phyloP scores from a whole-genome alignment of 1,140 invertebrate species.

The Pygmarrhopalites habei region DNA sequence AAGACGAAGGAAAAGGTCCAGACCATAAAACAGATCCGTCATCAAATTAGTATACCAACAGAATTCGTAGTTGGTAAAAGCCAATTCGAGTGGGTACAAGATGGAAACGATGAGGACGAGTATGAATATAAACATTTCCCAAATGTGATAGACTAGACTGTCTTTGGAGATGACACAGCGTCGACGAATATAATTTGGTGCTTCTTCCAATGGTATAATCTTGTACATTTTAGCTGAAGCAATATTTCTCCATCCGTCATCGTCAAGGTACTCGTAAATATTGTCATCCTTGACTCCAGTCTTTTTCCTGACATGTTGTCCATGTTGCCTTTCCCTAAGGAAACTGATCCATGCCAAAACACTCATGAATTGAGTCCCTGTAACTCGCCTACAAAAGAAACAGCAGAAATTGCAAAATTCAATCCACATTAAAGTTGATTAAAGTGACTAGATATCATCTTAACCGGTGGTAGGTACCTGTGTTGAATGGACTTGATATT shows the following conservation, averaged over 20 bases:
- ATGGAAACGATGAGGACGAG: not conserved
- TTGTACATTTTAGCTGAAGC: slow-evolving; percentile 2
- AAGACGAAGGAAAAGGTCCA: slow-evolving; percentile 16
- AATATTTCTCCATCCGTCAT: too few relatives aligned
- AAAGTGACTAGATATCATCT: too few relatives aligned
- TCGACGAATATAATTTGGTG: not conserved
- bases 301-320: not conserved
- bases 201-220: not conserved
- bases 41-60: not conserved
- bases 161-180: not conserved
- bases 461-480: too few relatives aligned
- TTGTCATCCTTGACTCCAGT: not conserved
- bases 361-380: slow-evolving; percentile 23
- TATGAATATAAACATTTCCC: not conserved
- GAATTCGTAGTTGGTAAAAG: not conserved
- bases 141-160: not conserved
- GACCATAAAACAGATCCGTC: slow-evolving; percentile 2
- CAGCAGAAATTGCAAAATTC: too few relatives aligned
- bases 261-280: not conserved
- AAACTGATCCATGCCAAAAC: slow-evolving; percentile 17
- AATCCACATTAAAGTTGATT: too few relatives aligned
- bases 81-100: slow-evolving; percentile 1
- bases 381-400: not conserved
- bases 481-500: too few relatives aligned
- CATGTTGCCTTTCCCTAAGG: not conserved